Evolutionary conservation across 2,113 vertebrate genomes (phyloP), one percentile per base, ranked within the genome.

Genomic region (Halichoerus grypus): DNA sequence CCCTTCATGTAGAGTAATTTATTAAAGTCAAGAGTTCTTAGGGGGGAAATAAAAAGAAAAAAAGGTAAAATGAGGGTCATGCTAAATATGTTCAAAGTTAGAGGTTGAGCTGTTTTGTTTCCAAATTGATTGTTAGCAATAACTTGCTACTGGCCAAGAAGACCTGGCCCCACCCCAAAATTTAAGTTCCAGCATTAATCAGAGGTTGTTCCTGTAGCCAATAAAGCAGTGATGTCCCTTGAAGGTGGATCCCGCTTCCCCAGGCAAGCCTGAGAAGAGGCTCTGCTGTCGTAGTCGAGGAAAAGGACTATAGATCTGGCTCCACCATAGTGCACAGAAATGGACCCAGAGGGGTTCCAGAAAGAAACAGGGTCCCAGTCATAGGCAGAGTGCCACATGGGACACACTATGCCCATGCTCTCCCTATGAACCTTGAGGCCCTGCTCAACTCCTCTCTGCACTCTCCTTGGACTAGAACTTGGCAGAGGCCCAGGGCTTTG

Each of bases 241-340:
- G 12, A n/a, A n/a, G 26, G 22, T 15, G 33, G n/a, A 4, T 10
- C 26, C n/a, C 21, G 5, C 28, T 91, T 90, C 55, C 61, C 51
- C 10, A 2, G 49, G 49, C 9, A 51, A n/a, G 51, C 11, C 39
- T 24, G 1, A 65, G 14, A 13, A 10, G 1, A 42, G 49, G 1
- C 1, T 49, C 26, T 28, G 15, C 63, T 55, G 1, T 55, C 16
- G 1, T 3, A 0, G 1, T 28, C 19, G 6, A 12, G 31, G 14
- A 91, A 18, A 49, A 69, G 33, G 53, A 33, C 3, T 0, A 0
- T 1, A 49, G 18, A 0, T 14, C 15, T 39, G 36, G 7, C 7
- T 28, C 31, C 3, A 36, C 31, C 7, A 0, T 18, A 4, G 21
- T 5, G 22, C 36, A 21, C 24, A 71, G 42, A 24, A 28, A 11